These are phyloP conservation scores for Dinoponera quadriceps DNA, from an alignment of 1,140 invertebrate genomes.

Conservation along the genomic window DNA sequence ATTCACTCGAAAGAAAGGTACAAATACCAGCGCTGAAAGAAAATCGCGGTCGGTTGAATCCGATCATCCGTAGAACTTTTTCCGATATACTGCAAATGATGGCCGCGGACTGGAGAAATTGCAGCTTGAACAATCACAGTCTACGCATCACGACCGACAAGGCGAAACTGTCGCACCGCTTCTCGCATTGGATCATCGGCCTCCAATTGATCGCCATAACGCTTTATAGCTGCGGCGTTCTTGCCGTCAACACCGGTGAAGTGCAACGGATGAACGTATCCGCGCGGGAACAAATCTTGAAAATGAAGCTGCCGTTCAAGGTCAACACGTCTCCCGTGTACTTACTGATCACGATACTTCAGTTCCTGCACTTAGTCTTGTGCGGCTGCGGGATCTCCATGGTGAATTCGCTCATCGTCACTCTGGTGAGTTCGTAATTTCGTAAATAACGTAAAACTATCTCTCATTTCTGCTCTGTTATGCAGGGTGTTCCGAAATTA, in stretches of 20 bases:
- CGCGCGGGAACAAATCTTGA: slow-evolving; percentile 26
- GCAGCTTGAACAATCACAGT: background rate
- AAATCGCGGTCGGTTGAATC: too few species aligned
- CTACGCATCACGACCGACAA: background rate
- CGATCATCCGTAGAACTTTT: slow-evolving; percentile 12
- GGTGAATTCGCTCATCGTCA: slow-evolving; percentile 16
- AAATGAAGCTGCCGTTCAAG: slow-evolving; percentile 26
- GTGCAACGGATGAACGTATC: background rate
- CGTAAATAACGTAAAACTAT: background rate
- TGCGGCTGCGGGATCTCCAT: slow-evolving; percentile 1
- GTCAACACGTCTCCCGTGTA: slow-evolving; percentile 14
- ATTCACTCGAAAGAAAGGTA: background rate
- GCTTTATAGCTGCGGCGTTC: slow-evolving; percentile 4
- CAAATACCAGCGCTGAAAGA: background rate
- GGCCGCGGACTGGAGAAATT: slow-evolving; percentile 26
- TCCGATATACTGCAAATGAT: slow-evolving; percentile 49
- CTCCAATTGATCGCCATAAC: slow-evolving; percentile 3
- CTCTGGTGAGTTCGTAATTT: slow-evolving; percentile 1
- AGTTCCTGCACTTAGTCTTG: slow-evolving; percentile 9
- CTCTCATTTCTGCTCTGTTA: too few species aligned
- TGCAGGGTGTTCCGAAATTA: too few species aligned
- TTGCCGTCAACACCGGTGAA: background rate
- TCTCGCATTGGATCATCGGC: slow-evolving; percentile 11
- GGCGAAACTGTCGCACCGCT: slow-evolving; percentile 14
- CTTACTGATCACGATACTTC: background rate